Percentiles rank a stretch among this genome's conserved stretches.
phyloP scores from a whole-genome alignment of 2,797 vertebrate genomes.

The Ptychobarbus kaznakovi region DNA sequence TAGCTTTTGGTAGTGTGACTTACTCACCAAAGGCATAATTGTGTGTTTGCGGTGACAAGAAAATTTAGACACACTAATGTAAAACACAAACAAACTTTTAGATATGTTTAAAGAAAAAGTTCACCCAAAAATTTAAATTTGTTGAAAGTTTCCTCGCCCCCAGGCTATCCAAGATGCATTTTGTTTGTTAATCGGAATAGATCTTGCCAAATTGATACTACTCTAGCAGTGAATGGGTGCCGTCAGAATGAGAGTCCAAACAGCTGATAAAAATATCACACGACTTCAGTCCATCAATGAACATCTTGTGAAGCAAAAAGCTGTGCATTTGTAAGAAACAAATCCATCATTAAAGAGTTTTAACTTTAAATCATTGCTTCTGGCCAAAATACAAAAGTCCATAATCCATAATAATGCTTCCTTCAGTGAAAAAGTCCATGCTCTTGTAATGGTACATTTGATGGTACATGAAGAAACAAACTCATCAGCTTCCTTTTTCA shows the following conservation, averaged over 20 bases:
- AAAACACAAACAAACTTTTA: conserved; percentile 8
- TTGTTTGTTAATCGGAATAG: neutral
- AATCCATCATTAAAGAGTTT: neutral
- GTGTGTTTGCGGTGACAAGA: conserved; percentile 63
- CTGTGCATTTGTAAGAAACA: neutral
- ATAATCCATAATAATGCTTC: neutral
- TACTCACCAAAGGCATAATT: conserved; percentile 54
- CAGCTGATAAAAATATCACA: neutral
- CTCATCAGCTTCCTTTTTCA: neutral
- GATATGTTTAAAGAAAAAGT: too few species aligned
- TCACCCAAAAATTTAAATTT: neutral
- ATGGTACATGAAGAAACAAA: neutral
- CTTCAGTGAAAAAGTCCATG: neutral
- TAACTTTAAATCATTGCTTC: neutral
- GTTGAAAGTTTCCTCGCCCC: neutral
- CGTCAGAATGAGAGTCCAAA: neutral
- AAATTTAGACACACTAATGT: conserved; percentile 40
- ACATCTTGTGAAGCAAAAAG: neutral
- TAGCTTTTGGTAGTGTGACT: conserved; percentile 38
- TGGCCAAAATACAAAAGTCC: neutral
- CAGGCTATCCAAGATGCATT: neutral
- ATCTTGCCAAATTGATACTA: neutral
- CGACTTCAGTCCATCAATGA: neutral
- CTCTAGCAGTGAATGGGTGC: neutral
- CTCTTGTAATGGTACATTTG: neutral